Evolutionary conservation across 2,888 invertebrate species (phyloP).

Genomic region (Trichopoda pennipes): DNA sequence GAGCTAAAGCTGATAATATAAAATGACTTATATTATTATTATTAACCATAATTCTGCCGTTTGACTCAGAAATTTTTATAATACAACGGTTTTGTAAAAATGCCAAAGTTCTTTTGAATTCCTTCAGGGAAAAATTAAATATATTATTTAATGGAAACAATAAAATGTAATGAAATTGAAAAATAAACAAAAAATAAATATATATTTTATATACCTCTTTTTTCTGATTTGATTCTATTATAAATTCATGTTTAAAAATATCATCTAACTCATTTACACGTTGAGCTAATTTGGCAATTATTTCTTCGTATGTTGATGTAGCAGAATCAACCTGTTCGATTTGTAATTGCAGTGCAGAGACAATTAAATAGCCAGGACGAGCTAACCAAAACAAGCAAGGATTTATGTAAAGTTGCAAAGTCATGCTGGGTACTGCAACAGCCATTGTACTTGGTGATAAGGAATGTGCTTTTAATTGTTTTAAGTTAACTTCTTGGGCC

Average conservation of each 20-base stretch:
- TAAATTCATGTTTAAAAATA: slow-evolving; percentile 85
- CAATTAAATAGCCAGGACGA: slow-evolving; percentile 84
- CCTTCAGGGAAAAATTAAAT: slow-evolving; percentile 76
- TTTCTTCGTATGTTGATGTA: slow-evolving; percentile 41
- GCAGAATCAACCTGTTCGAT: slow-evolving; percentile 65
- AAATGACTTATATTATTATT: slow-evolving; percentile 79
- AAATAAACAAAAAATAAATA: neutral
- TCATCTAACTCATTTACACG: slow-evolving; percentile 78
- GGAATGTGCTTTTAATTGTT: slow-evolving; percentile 83
- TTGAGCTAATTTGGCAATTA: slow-evolving; percentile 68
- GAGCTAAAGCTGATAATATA: slow-evolving; percentile 84
- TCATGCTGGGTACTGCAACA: slow-evolving; percentile 86
- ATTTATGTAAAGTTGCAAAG: slow-evolving; percentile 89
- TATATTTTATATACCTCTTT: slow-evolving; percentile 77
- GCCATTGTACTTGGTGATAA: slow-evolving; percentile 86
- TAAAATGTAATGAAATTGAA: neutral
- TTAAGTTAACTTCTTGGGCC: slow-evolving; percentile 79
- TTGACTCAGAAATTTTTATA: slow-evolving; percentile 76
- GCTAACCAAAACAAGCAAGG: slow-evolving; percentile 87
- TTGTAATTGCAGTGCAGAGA: slow-evolving; percentile 78
- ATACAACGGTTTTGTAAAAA: slow-evolving; percentile 71
- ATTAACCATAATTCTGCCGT: slow-evolving; percentile 74
- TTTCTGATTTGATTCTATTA: slow-evolving; percentile 83
- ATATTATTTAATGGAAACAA: neutral
- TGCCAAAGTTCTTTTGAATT: slow-evolving; percentile 81